Evolutionary conservation across 2,797 vertebrate genomes (phyloP).

Genomic region (Micromesistius poutassou): DNA sequence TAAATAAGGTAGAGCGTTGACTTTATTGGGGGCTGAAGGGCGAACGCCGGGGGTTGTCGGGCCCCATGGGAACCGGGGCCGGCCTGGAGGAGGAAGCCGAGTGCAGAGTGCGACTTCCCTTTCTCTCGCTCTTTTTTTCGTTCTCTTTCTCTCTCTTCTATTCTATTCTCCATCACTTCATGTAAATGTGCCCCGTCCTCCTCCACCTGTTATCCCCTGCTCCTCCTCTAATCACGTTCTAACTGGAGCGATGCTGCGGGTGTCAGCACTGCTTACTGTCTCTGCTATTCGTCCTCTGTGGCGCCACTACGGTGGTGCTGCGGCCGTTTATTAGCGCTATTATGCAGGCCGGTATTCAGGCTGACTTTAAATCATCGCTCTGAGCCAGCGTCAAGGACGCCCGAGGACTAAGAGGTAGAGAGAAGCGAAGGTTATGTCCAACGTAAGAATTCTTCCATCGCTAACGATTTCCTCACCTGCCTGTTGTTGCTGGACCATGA

Average conservation of each 20-base stretch:
- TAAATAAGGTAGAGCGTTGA: conserved; percentile 51
- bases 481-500: background rate
- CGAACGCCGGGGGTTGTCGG: conserved; percentile 31
- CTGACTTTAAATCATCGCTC: background rate
- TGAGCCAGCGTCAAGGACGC: background rate
- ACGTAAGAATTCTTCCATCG: background rate
- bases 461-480: background rate
- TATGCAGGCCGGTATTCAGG: background rate
- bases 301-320: background rate
- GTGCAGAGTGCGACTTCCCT: conserved; percentile 45
- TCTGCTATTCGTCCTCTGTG: conserved; percentile 22
- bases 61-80: conserved; percentile 50
- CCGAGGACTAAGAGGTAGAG: background rate
- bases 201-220: background rate
- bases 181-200: background rate
- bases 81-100: conserved; percentile 49
- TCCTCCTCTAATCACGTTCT: conserved; percentile 48
- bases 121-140: conserved; percentile 13
- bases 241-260: conserved; percentile 55
- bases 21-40: conserved; percentile 52
- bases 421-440: background rate
- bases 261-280: conserved; percentile 60
- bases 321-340: background rate
- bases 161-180: background rate
- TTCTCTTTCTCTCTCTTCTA: background rate